A percentile compares a stretch with the other conserved stretches of the same genome.
Conservation (phyloP, 2,888 invertebrate species). For the Watsonalla binaria region DNA sequence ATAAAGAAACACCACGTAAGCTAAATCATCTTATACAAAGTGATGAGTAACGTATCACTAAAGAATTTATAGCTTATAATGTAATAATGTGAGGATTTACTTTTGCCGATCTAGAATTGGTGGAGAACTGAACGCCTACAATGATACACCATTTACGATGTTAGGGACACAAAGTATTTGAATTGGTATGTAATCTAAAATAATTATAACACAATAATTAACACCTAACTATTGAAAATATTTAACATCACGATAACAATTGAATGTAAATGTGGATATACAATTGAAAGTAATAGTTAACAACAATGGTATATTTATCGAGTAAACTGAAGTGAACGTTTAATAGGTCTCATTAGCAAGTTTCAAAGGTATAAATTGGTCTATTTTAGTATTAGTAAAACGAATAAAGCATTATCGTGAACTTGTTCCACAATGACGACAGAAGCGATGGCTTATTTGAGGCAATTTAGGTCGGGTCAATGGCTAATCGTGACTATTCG, state of each 20-base stretch:
- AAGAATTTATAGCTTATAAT: no score
- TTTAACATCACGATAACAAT: neutral
- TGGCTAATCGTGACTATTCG: conserved; percentile 55
- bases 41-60: no score
- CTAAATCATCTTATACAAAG: no score
- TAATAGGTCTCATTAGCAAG: conserved; percentile 21
- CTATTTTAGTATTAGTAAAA: conserved; percentile 32
- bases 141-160: no score
- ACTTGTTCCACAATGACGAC: conserved; percentile 52
- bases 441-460: conserved; percentile 50
- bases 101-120: no score
- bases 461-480: conserved; percentile 65
- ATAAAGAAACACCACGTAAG: no score
- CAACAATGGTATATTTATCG: conserved; percentile 1
- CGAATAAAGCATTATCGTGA: conserved; percentile 41
- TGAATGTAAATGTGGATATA: neutral
- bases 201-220: no score
- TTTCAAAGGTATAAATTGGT: conserved; percentile 35
- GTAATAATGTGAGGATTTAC: no score
- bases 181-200: no score
- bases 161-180: no score
- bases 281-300: neutral
- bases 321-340: conserved; percentile 7
- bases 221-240: no score
- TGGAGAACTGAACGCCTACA: no score